Conservation (phyloP, 2,888 invertebrate species). For the Rhagonycha fulva region DNA sequence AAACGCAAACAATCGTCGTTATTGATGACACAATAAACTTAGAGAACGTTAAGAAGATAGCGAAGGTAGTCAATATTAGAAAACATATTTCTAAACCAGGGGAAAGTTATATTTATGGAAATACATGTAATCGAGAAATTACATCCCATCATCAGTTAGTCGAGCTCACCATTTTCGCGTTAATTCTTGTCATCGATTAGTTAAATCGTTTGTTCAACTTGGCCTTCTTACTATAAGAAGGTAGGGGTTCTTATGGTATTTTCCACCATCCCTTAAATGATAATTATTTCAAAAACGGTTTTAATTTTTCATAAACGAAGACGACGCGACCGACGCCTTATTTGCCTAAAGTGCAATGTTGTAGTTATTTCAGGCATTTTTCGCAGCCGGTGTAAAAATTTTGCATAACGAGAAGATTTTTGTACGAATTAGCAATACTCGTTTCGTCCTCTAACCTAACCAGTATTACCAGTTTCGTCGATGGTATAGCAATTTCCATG, state of each 20-base stretch:
- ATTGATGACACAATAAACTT: background rate
- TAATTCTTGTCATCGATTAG: background rate
- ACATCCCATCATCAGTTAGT: background rate
- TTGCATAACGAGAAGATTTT: conserved; percentile 44
- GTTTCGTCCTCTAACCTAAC: conserved; percentile 32
- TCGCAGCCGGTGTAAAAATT: conserved; percentile 51
- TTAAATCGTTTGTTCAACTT: background rate
- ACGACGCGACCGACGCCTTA: background rate
- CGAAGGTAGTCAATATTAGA: background rate
- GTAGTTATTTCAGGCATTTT: conserved; percentile 46
- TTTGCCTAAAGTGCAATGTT: background rate
- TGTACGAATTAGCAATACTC: conserved; percentile 43
- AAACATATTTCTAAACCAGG: background rate
- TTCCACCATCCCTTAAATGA: background rate
- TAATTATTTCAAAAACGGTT: background rate
- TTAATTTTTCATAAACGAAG: background rate
- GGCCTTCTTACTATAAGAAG: background rate
- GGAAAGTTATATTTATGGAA: background rate
- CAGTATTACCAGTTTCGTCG: conserved; percentile 21
- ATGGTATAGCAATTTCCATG: background rate
- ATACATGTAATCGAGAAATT: background rate
- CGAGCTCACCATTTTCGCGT: background rate
- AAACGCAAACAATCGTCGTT: background rate
- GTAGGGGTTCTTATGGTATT: background rate
- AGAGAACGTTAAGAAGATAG: background rate